Conservation (phyloP, 2,888 invertebrate genomes). For the Dilophus febrilis region DNA sequence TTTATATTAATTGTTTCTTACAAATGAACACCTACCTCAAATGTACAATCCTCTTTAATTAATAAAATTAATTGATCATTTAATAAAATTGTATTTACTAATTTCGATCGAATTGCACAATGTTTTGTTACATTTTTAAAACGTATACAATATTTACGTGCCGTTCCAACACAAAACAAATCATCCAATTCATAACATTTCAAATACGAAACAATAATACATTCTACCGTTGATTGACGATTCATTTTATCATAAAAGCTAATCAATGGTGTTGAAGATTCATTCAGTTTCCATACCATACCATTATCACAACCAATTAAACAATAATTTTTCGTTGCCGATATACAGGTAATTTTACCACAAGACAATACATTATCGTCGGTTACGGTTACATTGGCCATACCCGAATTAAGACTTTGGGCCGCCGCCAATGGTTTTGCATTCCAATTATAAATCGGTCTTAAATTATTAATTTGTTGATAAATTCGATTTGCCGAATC, state of each 20-base stretch:
- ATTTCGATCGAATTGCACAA: neutral
- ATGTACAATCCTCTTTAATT: constrained; percentile 6
- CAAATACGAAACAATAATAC: constrained; percentile 4
- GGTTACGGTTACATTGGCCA: too few relatives aligned
- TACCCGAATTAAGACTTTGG: too few relatives aligned
- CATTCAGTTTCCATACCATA: constrained; percentile 13
- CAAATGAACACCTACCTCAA: constrained; percentile 3
- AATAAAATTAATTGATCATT: constrained; percentile 3
- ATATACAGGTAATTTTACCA: constrained; percentile 18
- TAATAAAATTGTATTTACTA: constrained; percentile 1
- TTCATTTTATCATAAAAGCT: constrained; percentile 13
- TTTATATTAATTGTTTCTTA: too few relatives aligned
- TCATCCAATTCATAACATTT: constrained; percentile 1
- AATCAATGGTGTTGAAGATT: constrained; percentile 9
- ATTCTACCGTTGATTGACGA: too few relatives aligned
- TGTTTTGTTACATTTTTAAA: neutral
- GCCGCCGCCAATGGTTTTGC: neutral
- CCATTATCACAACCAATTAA: constrained; percentile 22
- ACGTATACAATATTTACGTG: neutral
- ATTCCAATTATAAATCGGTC: constrained; percentile 16
- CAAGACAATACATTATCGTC: neutral
- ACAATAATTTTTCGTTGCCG: constrained; percentile 13
- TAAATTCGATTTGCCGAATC: constrained; percentile 20
- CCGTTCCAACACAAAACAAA: constrained; percentile 1
- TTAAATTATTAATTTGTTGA: constrained; percentile 12